Conservation (phyloP, 2,113 vertebrate genomes). For the Cynopterus brachyotis region DNA sequence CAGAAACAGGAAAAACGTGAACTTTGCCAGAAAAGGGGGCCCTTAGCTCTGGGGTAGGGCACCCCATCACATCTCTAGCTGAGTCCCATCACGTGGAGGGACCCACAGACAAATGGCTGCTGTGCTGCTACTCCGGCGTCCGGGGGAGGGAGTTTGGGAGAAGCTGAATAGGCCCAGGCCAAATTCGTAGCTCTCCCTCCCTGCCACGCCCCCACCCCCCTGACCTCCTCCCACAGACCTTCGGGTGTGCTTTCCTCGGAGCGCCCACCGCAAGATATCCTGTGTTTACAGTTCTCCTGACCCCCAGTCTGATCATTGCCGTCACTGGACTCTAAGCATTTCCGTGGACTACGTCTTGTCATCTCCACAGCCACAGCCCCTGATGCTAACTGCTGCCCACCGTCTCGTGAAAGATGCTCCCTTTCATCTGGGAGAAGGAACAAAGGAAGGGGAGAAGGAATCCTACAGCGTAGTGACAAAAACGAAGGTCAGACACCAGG, state of each 20-base stretch:
- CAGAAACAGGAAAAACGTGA: neutral
- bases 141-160: neutral
- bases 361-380: neutral
- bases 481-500: neutral
- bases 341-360: too few relatives aligned
- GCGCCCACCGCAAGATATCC: too few relatives aligned
- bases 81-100: neutral
- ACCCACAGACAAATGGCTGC: neutral
- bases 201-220: fast-evolving
- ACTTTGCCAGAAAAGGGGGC: neutral
- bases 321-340: neutral
- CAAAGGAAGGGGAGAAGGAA: neutral
- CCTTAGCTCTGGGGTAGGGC: neutral
- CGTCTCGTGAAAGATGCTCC: neutral
- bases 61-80: neutral
- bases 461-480: neutral
- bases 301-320: too few relatives aligned
- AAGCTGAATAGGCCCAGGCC: neutral
- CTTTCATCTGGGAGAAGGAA: neutral
- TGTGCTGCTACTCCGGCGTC: fast-evolving
- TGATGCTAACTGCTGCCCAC: neutral
- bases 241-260: neutral
- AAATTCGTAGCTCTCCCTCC: too few relatives aligned
- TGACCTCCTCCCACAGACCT: neutral
- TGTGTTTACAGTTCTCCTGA: neutral